Evolutionary conservation across 2,113 vertebrate species (phyloP), one percentile per base, ranked within the genome.

Genomic region (Gila orcuttii): DNA sequence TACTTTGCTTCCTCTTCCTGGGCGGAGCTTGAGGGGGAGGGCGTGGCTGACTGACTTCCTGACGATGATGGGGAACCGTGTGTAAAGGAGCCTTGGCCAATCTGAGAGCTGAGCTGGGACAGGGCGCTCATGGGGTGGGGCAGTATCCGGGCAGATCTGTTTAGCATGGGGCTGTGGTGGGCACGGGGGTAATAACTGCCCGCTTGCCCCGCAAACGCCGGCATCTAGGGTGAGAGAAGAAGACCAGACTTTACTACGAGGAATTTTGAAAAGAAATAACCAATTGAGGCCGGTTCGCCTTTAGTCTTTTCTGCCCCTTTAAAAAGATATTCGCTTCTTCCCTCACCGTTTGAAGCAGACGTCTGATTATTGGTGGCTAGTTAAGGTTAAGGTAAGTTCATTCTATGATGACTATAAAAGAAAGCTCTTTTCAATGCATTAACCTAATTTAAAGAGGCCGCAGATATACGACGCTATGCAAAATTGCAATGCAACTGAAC

Each of bases 1-100:
- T 96, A 96, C 93, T 99, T 98, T 2, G 95, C 96, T 91, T 99
- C 98, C 94, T 99, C 98, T 95, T 99, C 98, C 95, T 99, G 98
- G 88, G 97, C 97, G 86, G 98, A 99, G 85, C 98, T 99, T 88
- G 98, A 99, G 93, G 98, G 98, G 87, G 98, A 99, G 66, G 98
- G 98, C 19, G 98, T 99, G 45, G 98, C 98, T 39, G 98, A 99
- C 91, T 99, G 99, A 95, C 98, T 99, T 89, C 97, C 97, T 0
- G 97, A 97, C 88, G 98, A 98, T 0, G 98, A 99, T 17, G 97
- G 98, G 90, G 98, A 99, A 85, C 97, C 95, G n/a, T 98, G 98
- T 90, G 96, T 91, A 76, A 96, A 93, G 85, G 95, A 83, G 0
- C 95, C 95, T 55, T 97, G 92, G 86, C 97, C 97, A 95, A 98